Evolutionary conservation across 2,113 vertebrate species (phyloP).

Genomic region (Nicator chloris): DNA sequence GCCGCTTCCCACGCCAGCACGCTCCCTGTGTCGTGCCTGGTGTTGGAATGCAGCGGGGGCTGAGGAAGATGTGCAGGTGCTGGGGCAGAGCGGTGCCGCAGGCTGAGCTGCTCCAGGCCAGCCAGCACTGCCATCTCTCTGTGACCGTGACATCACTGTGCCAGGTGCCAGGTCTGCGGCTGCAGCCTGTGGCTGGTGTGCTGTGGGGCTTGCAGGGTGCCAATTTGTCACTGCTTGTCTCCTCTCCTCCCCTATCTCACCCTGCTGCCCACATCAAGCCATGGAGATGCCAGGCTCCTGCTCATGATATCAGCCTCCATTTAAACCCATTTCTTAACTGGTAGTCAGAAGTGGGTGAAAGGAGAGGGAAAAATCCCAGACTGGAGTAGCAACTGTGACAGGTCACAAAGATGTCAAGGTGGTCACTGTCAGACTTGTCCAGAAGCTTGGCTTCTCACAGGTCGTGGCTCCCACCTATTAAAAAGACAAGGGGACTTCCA

Average conservation of each 20-base stretch:
- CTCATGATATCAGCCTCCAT: neutral
- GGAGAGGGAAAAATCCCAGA: neutral
- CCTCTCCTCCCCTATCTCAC: neutral
- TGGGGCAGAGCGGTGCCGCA: fast-evolving
- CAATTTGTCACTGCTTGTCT: neutral
- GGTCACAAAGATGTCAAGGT: fast-evolving
- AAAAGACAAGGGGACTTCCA: neutral
- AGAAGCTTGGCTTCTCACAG: neutral
- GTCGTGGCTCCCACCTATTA: neutral
- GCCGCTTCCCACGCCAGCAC: fast-evolving
- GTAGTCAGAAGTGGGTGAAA: neutral
- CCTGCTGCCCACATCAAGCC: neutral
- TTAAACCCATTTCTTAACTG: neutral
- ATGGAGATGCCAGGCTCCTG: neutral
- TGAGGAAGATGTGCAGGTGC: neutral
- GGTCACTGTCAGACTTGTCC: neutral
- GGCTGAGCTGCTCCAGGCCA: neutral
- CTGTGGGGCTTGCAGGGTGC: fast-evolving
- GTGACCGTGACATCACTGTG: neutral
- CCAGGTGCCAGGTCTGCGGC: neutral
- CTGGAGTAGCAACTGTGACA: fast-evolving
- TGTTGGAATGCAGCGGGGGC: fast-evolving
- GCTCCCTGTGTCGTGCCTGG: fast-evolving
- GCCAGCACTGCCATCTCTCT: neutral
- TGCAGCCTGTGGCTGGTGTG: fast-evolving